Evolutionary conservation across 1,140 invertebrate species (phyloP), one percentile per base, ranked within the genome.

Genomic region (Caenorhabditis remanei): DNA sequence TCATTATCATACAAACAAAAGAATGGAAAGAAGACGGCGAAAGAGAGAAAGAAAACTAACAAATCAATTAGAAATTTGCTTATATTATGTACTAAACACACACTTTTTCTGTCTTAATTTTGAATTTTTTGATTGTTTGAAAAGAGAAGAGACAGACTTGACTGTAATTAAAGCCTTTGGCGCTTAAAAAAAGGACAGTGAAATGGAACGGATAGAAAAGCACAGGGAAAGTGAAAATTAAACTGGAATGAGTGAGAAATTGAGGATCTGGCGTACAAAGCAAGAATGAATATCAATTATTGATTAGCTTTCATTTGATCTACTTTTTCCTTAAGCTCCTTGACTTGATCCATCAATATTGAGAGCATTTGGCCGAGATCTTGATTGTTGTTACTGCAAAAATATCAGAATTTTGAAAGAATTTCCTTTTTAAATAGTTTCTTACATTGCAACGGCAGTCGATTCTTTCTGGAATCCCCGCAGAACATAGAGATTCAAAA

Each of bases 241-340:
- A 58, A 58, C 56, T 46, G 71, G 71, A 79, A 79, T 79, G 43
- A 4, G 4, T 79, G 71, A 32, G 71, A 79, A 50, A 79, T 24
- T 40, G n/a, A 19, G 40, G 19, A 19, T 79, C 71, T 79, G 50
- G 53, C 53, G 13, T 79, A 79, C 71, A 79, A 24, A 79, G 24
- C 21, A 79, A 16, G 9, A 16, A 19, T 9, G 21, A 21, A 58
- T 14, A 58, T 8, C n/a, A 63, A 2, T 41, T 79, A 79, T 6
- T 50, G 0, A 16, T 24, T 46, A n/a, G n/a, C 13, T 11, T 79
- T 48, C 43, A 79, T 79, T 50, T 79, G 46, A 79, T 79, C 46
- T 14, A 79, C 71, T 24, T 50, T 48, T 50, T 50, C 46, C 53
- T 79, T 79, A 46, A 79, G 71, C n/a, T 79, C 21, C 24, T 79